These are phyloP conservation scores for Zingel zingel DNA, from an alignment of 2,113 vertebrate species.

Conservation along the genomic window DNA sequence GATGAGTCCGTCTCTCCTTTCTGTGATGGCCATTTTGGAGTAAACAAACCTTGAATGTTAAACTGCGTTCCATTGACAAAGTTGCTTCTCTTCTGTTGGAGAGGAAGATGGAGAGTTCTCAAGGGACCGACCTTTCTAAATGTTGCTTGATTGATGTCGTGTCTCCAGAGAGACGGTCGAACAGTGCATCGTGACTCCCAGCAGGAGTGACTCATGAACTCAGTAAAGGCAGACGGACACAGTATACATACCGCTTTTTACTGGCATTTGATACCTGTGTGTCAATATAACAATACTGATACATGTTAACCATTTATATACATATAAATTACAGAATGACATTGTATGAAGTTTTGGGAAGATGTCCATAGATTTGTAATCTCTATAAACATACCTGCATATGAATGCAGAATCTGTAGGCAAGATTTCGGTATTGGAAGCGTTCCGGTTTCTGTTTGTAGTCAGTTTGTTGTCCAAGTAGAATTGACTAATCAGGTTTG, in stretches of 20 bases:
- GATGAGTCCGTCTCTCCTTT: constrained; percentile 4
- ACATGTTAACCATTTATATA: too few species aligned
- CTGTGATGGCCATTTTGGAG: not conserved
- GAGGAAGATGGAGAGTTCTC: constrained; percentile 39
- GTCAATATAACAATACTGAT: not conserved
- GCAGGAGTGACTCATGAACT: constrained; percentile 33
- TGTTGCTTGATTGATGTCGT: constrained; percentile 55
- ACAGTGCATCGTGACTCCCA: not conserved
- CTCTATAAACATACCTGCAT: too few species aligned
- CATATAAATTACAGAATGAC: too few species aligned
- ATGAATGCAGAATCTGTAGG: too few species aligned
- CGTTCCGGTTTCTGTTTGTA: too few species aligned
- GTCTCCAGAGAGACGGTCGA: constrained; percentile 15
- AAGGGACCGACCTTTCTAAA: constrained; percentile 13
- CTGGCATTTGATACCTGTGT: not conserved
- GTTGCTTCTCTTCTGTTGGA: not conserved
- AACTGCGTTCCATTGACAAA: constrained; percentile 20
- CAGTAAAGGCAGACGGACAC: not conserved
- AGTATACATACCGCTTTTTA: not conserved
- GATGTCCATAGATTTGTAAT: too few species aligned
- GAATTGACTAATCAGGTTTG: too few species aligned
- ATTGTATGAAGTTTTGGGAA: too few species aligned
- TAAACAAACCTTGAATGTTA: constrained; percentile 55
- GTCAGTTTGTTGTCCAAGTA: too few species aligned
- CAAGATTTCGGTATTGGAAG: too few species aligned